phyloP scores from a whole-genome alignment of 2,888 invertebrate genomes.

The Drosophila peninsularis region DNA sequence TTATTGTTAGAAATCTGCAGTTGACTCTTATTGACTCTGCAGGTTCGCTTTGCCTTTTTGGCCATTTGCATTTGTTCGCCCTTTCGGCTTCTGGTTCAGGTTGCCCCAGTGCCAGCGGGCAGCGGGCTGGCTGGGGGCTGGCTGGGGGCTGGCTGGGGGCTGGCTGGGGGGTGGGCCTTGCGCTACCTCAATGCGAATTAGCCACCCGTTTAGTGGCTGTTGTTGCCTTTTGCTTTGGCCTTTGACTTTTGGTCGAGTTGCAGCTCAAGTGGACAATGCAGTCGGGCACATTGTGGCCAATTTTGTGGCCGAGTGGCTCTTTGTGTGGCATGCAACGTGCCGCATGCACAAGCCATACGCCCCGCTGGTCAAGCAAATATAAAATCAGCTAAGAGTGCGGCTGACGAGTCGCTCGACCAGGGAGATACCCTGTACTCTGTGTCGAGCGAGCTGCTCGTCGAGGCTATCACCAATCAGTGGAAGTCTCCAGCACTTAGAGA shows the following conservation, averaged over 20 bases:
- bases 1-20: slow-evolving; percentile 31
- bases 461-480: no score
- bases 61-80: slow-evolving; percentile 1
- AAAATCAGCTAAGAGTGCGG: background rate
- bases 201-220: slow-evolving; percentile 24
- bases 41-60: slow-evolving; percentile 11
- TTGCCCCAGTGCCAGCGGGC: background rate
- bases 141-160: background rate
- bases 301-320: slow-evolving; percentile 67
- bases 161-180: background rate
- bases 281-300: slow-evolving; percentile 53
- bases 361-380: slow-evolving; percentile 29
- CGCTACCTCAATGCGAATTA: slow-evolving; percentile 33
- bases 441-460: background rate
- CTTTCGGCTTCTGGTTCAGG: background rate
- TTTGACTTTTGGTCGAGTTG: slow-evolving; percentile 25
- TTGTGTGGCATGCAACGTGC: slow-evolving; percentile 21
- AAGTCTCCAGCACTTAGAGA: no score
- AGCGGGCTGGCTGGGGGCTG: background rate
- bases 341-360: slow-evolving; percentile 59
- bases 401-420: background rate
- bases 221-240: slow-evolving; percentile 15
- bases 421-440: background rate
- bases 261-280: slow-evolving; percentile 38
- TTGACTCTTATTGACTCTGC: slow-evolving; percentile 32